These are phyloP conservation scores for Odontesthes bonariensis DNA, from an alignment of 2,113 vertebrate genomes.

Conservation along the genomic window DNA sequence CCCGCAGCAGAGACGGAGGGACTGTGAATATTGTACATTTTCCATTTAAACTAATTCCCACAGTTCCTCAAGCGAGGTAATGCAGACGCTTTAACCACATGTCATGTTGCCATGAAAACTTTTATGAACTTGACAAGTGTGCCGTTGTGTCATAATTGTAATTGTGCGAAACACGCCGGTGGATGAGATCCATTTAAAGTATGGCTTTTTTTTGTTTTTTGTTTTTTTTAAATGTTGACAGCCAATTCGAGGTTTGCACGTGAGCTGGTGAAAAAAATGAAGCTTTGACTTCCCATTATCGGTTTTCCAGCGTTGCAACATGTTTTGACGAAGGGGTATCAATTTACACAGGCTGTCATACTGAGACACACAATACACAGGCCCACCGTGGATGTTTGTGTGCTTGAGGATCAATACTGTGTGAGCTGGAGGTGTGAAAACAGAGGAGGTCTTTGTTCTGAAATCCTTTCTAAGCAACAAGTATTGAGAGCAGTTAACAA, in stretches of 20 bases:
- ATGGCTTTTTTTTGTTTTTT: background rate
- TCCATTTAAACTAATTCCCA: background rate
- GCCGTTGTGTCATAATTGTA: background rate
- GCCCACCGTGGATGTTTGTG: background rate
- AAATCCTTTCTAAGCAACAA: background rate
- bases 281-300: constrained; percentile 16
- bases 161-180: background rate
- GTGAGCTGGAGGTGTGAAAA: background rate
- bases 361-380: background rate
- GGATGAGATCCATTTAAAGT: background rate
- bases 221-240: background rate
- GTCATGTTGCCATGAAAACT: too few relatives aligned
- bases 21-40: background rate
- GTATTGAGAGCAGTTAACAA: too few relatives aligned
- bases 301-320: constrained; percentile 32
- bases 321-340: constrained; percentile 43
- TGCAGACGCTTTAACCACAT: background rate
- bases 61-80: too few relatives aligned
- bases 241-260: background rate
- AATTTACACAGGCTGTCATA: constrained; percentile 29
- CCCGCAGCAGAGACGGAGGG: background rate
- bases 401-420: background rate
- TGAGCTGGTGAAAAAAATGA: constrained; percentile 2
- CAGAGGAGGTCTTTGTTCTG: constrained; percentile 4
- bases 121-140: too few relatives aligned